Evolutionary conservation across 2,888 invertebrate genomes (phyloP), one percentile per base, ranked within the genome.

Genomic region (Tetragonula carbonaria): DNA sequence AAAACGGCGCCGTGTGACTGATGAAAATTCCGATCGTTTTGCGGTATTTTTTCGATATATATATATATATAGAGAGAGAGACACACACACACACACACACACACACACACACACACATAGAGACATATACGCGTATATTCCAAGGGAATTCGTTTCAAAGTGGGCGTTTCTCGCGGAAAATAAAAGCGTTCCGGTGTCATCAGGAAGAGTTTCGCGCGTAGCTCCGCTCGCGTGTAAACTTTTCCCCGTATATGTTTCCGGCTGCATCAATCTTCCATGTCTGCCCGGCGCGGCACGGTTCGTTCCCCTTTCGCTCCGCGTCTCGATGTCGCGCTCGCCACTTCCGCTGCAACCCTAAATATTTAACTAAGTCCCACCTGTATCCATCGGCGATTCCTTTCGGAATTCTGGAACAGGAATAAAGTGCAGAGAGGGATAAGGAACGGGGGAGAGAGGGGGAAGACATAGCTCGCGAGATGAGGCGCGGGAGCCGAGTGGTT

Each of bases 321-420:
- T 66, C 71, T 66, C 78, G 45, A 57, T 76, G 70, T 78, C 72
- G 78, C 63, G 62, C 78, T 76, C 71, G 50, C 80, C 74, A 80
- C 77, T 78, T 78, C 68, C 21, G 59, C 55, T 65, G 68, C 67
- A 45, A 67, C 55, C 59, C 38, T 87, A 87, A 87, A 87, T 87
- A 87, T 87, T 87, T 87, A 87, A 87, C 74, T 45, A 70, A 82
- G 86, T 86, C 83, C 84, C 86, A 72, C 74, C 80, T 78, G 83
- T 68, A 80, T 84, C 80, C 82, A 87, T 82, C 81, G 80, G 66
- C 74, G 79, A 81, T 83, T 73, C 76, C 80, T 85, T 76, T 81
- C 71, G 79, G 57, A 79, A 78, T 68, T 74, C 38, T 33, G 59
- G 28, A 80, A 66, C 80, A 57, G 78, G 59, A 75, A 74, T 74